These are phyloP conservation scores for Parauchenoglanis punctatus DNA, from an alignment of 2,797 vertebrate species.

Conservation along the genomic window DNA sequence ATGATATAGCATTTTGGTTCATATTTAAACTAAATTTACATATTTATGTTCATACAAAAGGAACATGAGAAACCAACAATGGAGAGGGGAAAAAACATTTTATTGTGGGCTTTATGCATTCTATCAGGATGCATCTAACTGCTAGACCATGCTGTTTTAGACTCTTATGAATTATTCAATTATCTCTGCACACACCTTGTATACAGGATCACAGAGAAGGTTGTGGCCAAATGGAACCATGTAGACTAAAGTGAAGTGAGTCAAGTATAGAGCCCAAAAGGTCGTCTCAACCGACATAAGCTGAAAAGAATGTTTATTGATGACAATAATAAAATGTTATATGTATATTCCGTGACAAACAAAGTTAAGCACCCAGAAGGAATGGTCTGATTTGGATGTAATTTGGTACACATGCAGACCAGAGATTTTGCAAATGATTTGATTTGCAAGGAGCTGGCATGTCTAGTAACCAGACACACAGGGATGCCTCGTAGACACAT, in stretches of 20 bases:
- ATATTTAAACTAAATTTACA: background rate
- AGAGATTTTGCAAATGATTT: too few species aligned
- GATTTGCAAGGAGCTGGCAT: too few species aligned
- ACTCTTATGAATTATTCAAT: constrained; percentile 48
- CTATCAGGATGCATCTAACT: background rate
- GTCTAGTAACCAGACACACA: too few species aligned
- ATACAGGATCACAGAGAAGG: background rate
- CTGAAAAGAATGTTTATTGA: background rate
- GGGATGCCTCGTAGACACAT: too few species aligned
- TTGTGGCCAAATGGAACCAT: constrained; percentile 8
- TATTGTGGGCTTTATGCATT: background rate
- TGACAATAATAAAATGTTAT: background rate
- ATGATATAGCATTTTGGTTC: background rate
- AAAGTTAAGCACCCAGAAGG: too few species aligned
- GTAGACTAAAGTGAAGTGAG: background rate
- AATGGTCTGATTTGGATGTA: too few species aligned
- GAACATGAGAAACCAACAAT: background rate
- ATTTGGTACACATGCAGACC: too few species aligned
- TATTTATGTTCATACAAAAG: background rate
- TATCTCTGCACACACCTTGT: constrained; percentile 51
- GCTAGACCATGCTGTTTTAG: constrained; percentile 15
- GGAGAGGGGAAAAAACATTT: background rate
- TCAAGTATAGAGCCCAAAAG: background rate
- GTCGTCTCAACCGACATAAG: background rate
- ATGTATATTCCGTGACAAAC: too few species aligned